A percentile compares a stretch with the other conserved stretches of the same genome.
phyloP scores from a whole-genome alignment of 2,113 vertebrate genomes.

The Etheostoma spectabile region DNA sequence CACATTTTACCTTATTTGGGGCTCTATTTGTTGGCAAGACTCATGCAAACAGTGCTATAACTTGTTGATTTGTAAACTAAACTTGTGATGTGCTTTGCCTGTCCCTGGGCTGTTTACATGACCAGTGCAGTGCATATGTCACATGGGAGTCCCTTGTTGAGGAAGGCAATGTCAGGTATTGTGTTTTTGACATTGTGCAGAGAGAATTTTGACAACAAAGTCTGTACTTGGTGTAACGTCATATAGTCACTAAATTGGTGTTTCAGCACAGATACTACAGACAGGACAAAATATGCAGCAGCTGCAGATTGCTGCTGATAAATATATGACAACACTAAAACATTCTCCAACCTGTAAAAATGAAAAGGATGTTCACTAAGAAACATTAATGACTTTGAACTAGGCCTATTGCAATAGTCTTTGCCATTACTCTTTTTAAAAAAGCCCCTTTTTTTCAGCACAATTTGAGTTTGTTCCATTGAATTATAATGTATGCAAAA shows the following conservation, averaged over 20 bases:
- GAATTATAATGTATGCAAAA: slow-evolving; percentile 42
- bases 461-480: slow-evolving; percentile 57
- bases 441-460: slow-evolving; percentile 25
- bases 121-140: neutral
- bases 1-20: slow-evolving; percentile 6
- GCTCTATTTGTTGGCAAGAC: slow-evolving; percentile 20
- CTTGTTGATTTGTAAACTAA: neutral
- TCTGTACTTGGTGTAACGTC: neutral
- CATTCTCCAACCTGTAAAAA: neutral
- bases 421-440: slow-evolving; percentile 7
- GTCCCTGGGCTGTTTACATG: neutral
- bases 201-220: neutral
- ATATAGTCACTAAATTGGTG: neutral
- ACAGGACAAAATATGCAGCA: neutral
- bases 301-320: neutral
- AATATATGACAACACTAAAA: neutral
- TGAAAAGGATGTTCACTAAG: neutral
- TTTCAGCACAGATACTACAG: neutral
- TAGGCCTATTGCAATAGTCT: slow-evolving; percentile 24
- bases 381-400: neutral
- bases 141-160: neutral
- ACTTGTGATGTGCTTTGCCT: neutral
- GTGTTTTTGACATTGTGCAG: neutral
- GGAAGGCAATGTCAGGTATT: neutral
- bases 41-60: slow-evolving; percentile 15